Conservation (phyloP, 2,797 vertebrate species). For the Spheniscus humboldti region DNA sequence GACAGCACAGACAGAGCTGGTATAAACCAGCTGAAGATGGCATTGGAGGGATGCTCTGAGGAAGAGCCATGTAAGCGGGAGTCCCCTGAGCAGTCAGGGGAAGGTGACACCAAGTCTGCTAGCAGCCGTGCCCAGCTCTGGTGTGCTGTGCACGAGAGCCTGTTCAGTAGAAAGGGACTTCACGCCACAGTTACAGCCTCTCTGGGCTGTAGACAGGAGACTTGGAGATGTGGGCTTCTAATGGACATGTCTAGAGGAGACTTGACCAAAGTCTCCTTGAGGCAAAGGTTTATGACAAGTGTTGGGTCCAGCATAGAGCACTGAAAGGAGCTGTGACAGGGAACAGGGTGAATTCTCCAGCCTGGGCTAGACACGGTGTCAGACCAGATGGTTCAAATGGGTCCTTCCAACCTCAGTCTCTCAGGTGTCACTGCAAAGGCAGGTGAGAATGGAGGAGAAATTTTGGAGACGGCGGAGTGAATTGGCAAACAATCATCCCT, state of each 20-base stretch:
- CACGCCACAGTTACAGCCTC: background rate
- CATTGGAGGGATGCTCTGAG: background rate
- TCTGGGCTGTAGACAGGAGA: background rate
- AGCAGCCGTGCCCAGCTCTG: background rate
- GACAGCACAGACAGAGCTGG: background rate
- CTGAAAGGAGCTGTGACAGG: background rate
- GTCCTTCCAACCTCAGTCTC: background rate
- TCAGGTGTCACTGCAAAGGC: background rate
- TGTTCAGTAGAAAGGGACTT: background rate
- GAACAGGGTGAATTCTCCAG: background rate
- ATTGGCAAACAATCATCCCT: background rate
- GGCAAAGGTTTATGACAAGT: background rate
- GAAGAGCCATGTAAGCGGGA: background rate
- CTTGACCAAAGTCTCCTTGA: background rate
- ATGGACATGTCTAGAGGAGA: background rate
- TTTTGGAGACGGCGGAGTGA: background rate
- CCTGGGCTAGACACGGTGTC: background rate
- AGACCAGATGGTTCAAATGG: background rate
- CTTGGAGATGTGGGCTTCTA: background rate
- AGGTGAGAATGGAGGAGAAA: background rate
- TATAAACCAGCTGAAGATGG: background rate
- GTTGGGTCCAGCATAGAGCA: background rate
- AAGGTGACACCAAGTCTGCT: background rate
- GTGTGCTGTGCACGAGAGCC: rapidly evolving
- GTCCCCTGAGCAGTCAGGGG: background rate